A percentile compares a stretch with the other conserved stretches of the same genome.
Conservation (phyloP, 2,888 invertebrate genomes). For the Boloria selene region DNA sequence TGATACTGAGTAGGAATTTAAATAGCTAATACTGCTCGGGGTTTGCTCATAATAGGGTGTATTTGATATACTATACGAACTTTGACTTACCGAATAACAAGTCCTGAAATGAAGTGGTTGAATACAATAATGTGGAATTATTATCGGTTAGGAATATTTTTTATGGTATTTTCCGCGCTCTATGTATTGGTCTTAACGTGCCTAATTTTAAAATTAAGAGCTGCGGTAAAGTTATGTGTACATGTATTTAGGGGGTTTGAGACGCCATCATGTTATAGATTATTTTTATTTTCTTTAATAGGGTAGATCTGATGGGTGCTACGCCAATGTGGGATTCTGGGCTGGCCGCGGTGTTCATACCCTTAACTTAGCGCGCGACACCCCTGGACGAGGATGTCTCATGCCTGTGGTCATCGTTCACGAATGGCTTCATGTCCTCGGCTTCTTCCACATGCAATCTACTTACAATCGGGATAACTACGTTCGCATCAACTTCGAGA, state of each 20-base stretch:
- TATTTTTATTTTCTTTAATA: slow-evolving; percentile 35
- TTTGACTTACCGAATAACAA: too few relatives aligned
- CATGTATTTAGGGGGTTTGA: too few relatives aligned
- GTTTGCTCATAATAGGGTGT: too few relatives aligned
- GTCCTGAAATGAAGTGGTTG: too few relatives aligned
- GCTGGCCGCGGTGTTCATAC: slow-evolving; percentile 66
- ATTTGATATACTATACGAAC: too few relatives aligned
- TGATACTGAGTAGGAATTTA: too few relatives aligned
- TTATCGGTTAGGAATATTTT: too few relatives aligned
- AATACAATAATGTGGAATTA: too few relatives aligned
- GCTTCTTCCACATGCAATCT: slow-evolving; percentile 76
- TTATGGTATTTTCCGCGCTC: neutral
- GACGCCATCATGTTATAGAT: neutral
- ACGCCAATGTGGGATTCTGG: slow-evolving; percentile 69
- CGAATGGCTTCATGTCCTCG: slow-evolving; percentile 84
- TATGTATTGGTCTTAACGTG: neutral
- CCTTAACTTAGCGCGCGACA: slow-evolving; percentile 74
- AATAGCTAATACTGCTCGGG: too few relatives aligned
- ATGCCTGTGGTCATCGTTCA: slow-evolving; percentile 87
- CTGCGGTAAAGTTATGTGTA: too few relatives aligned
- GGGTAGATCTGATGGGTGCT: slow-evolving; percentile 62
- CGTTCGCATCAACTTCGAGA: slow-evolving; percentile 87
- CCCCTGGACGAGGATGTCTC: slow-evolving; percentile 79
- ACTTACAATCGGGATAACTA: slow-evolving; percentile 68
- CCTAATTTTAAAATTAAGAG: too few relatives aligned